Evolutionary conservation across 2,113 vertebrate species (phyloP).

Genomic region (Albula glossodonta): DNA sequence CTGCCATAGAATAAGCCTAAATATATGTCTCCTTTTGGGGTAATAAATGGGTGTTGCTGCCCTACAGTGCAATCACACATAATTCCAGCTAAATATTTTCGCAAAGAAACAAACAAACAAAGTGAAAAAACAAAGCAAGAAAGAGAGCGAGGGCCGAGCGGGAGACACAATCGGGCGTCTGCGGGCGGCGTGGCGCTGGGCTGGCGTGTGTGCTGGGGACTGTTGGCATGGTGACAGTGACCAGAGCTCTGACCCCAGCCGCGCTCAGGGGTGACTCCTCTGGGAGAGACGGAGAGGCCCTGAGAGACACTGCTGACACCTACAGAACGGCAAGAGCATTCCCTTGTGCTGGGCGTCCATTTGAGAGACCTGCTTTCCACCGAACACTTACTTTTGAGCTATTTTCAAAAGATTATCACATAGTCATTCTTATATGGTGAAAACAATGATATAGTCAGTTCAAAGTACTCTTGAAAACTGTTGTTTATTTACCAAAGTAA

Average conservation of each 20-base stretch:
- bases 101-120: slow-evolving; percentile 75
- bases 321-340: neutral
- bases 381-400: too few species aligned
- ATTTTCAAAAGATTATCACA: too few species aligned
- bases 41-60: slow-evolving; percentile 80
- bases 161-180: slow-evolving; percentile 58
- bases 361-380: too few species aligned
- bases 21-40: slow-evolving; percentile 71
- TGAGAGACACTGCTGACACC: neutral
- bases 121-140: slow-evolving; percentile 61
- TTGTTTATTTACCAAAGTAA: too few species aligned
- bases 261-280: neutral
- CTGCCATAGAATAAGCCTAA: slow-evolving; percentile 68
- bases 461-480: neutral
- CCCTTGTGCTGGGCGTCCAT: neutral
- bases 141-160: slow-evolving; percentile 53
- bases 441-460: too few species aligned
- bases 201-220: neutral
- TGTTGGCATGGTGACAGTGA: slow-evolving; percentile 13
- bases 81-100: slow-evolving; percentile 72
- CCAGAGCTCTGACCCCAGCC: slow-evolving; percentile 14
- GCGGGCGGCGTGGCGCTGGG: slow-evolving; percentile 41
- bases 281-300: neutral
- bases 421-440: too few species aligned
- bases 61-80: slow-evolving; percentile 71